Conservation (phyloP, 2,888 invertebrate genomes). For the Pandemis heparana region DNA sequence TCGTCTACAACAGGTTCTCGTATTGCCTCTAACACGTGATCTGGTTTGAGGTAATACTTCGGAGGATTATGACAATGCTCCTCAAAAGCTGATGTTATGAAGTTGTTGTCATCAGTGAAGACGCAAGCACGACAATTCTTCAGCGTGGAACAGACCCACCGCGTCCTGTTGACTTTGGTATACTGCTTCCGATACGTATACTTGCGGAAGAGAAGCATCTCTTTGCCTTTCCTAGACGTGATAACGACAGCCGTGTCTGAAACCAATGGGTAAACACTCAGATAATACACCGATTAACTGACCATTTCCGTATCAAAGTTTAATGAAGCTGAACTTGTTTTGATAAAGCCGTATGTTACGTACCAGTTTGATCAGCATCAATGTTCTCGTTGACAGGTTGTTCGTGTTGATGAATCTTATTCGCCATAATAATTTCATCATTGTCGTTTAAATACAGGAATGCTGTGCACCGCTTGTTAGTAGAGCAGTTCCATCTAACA, state of each 20-base stretch:
- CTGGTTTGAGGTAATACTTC: slow-evolving; percentile 74
- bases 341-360: slow-evolving; percentile 34
- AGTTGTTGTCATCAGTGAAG: slow-evolving; percentile 68
- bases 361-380: slow-evolving; percentile 56
- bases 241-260: slow-evolving; percentile 71
- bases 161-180: slow-evolving; percentile 55
- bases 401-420: slow-evolving; percentile 63
- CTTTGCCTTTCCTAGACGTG: slow-evolving; percentile 77
- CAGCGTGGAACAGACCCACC: slow-evolving; percentile 77
- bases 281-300: too few relatives aligned
- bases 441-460: slow-evolving; percentile 65
- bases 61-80: slow-evolving; percentile 75
- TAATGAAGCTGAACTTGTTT: too few relatives aligned
- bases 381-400: slow-evolving; percentile 47
- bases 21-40: slow-evolving; percentile 68
- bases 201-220: slow-evolving; percentile 72
- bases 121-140: slow-evolving; percentile 75
- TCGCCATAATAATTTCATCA: slow-evolving; percentile 66
- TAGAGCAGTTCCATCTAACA: slow-evolving; percentile 68
- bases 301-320: background rate
- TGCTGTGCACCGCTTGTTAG: slow-evolving; percentile 64
- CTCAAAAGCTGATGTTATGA: slow-evolving; percentile 64
- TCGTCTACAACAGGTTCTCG: slow-evolving; percentile 62
- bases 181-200: slow-evolving; percentile 78
- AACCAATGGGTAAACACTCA: slow-evolving; percentile 30